These are phyloP conservation scores for Paradoxurus hermaphroditus DNA, from an alignment of 2,113 vertebrate species.

Conservation along the genomic window DNA sequence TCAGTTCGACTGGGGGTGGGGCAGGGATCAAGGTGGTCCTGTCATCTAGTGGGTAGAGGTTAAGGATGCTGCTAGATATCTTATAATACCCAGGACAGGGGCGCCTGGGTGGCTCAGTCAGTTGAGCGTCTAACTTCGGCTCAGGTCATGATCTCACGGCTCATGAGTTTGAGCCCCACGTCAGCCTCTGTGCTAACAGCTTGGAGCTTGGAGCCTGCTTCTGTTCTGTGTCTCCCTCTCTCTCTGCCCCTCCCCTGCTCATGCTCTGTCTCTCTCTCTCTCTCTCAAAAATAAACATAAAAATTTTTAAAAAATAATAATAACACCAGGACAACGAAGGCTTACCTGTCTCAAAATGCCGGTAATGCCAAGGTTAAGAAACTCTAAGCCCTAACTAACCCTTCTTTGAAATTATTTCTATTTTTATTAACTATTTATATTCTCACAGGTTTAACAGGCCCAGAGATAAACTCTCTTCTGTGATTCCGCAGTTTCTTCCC, in stretches of 20 bases:
- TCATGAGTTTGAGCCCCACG: too few relatives aligned
- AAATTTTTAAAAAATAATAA: too few relatives aligned
- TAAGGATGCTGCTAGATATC: neutral
- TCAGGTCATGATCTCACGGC: too few relatives aligned
- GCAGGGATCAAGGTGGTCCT: too few relatives aligned
- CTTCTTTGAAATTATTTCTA: neutral
- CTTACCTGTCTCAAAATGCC: neutral
- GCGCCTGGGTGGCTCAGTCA: too few relatives aligned
- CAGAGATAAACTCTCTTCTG: neutral
- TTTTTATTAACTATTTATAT: neutral
- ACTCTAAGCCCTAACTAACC: neutral
- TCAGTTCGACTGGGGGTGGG: neutral
- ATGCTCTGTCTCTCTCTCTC: too few relatives aligned
- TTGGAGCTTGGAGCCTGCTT: too few relatives aligned
- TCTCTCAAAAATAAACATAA: too few relatives aligned
- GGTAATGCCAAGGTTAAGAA: neutral
- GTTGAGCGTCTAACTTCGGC: too few relatives aligned
- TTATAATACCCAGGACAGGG: neutral
- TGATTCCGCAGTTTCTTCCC: neutral
- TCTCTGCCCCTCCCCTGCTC: too few relatives aligned
- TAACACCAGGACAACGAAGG: neutral
- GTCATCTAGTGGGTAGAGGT: neutral
- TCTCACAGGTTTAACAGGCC: neutral
- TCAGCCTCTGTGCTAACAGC: too few relatives aligned
- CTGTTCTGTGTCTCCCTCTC: too few relatives aligned